Percentiles rank a stretch among this genome's conserved stretches.
These are phyloP conservation scores for Ctenomys sociabilis DNA, from an alignment of 2,113 vertebrate genomes.

Conservation along the genomic window DNA sequence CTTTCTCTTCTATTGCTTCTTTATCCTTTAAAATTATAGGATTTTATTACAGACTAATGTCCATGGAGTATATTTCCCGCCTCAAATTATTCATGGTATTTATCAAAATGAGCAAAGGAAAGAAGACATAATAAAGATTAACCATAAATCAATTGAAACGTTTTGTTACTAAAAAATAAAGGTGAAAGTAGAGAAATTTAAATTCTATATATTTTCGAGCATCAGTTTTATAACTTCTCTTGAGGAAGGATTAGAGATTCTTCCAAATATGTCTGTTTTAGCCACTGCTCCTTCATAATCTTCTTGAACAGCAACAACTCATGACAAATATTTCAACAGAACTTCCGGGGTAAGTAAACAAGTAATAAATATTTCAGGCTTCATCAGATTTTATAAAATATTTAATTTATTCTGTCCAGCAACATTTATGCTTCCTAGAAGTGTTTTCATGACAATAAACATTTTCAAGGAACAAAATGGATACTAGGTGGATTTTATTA, in stretches of 20 bases:
- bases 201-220: not conserved
- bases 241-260: conserved; percentile 28
- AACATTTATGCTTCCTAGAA: conserved; percentile 62
- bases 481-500: conserved; percentile 73
- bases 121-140: conserved; percentile 48
- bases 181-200: conserved; percentile 34
- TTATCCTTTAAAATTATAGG: conserved; percentile 20
- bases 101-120: conserved; percentile 54
- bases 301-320: conserved; percentile 40
- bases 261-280: conserved; percentile 8
- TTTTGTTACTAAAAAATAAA: conserved; percentile 36
- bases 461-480: conserved; percentile 73
- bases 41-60: conserved; percentile 45
- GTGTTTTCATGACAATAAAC: conserved; percentile 45
- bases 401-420: conserved; percentile 59
- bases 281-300: conserved; percentile 9
- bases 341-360: conserved; percentile 59
- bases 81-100: not conserved
- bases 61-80: conserved; percentile 1
- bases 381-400: conserved; percentile 47
- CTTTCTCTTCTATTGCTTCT: conserved; percentile 26
- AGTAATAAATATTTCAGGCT: conserved; percentile 71
- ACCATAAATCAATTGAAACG: conserved; percentile 3
- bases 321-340: conserved; percentile 29
- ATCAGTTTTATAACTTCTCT: conserved; percentile 36